Base-by-base conservation (phyloP, 2,113 vertebrate genomes). In the Capra hircus region DNA sequence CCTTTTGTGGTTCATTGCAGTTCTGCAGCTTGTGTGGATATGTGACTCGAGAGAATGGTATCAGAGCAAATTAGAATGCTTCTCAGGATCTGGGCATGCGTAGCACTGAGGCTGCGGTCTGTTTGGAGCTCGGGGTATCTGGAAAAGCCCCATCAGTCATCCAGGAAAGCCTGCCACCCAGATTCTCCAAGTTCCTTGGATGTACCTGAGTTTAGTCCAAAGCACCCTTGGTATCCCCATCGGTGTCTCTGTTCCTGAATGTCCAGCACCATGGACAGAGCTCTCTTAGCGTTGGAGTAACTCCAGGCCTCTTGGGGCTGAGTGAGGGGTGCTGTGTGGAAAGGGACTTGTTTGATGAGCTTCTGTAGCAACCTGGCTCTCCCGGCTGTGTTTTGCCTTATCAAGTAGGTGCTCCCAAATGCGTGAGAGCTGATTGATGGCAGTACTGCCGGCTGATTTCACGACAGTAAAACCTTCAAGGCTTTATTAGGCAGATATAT, bases 181-280 rank as follows among this genome's bases (percentile, higher is more conserved):
- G 77, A 21, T 14, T 80, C 33, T 82, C 59, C 5, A 9, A 45
- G 14, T 3, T 13, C 33, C 12, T 13, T 2, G 21, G 21, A 3
- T 1, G 2, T 16, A 8, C 36, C 1, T 1, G 3, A 25, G 23
- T 50, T 33, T 7, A 43, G 10, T 60, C 43, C 62, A 28, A 11
- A 59, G 6, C 6, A 1, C 30, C n/a, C 10, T 11, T 0, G 1
- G 4, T 17, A 1, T 43, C 43, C 2, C 5, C 7, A 0, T 28
- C 0, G 0, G 5, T 25, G 50, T 13, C 40, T 60, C 71, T 3
- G 0, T 57, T 5, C 81, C 53, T 33, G 83, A 3, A 0, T 28
- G 45, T 36, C 43, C 33, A 78, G 96, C 36, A 53, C 43, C 45
- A 17, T 1, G n/a, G 50, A 55, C 40, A 23, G 53, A 14, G 36